Percentiles rank a stretch among this genome's conserved stretches.
Conservation (phyloP, 2,797 vertebrate species). For the Choloepus didactylus region DNA sequence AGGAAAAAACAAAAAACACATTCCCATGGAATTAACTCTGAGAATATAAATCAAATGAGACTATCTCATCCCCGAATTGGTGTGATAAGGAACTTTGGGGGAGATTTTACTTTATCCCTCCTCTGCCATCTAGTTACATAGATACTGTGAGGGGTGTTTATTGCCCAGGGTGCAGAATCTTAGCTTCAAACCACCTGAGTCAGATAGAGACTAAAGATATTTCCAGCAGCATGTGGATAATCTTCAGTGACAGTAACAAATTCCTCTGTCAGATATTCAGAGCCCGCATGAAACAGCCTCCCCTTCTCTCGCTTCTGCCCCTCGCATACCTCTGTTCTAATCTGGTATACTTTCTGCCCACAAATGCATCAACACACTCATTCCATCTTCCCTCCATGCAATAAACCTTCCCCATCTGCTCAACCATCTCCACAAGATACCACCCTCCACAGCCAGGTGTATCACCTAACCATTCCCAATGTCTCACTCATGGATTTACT, state of each 20-base stretch:
- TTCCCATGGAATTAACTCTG: not conserved
- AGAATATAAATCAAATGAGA: not conserved
- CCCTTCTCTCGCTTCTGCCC: not conserved
- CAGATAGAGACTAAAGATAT: not conserved
- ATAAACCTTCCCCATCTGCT: not conserved
- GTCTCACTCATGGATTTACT: not conserved
- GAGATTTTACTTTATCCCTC: not conserved
- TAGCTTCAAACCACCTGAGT: not conserved
- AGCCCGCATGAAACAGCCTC: too few species aligned
- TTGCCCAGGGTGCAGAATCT: not conserved
- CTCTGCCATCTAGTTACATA: not conserved
- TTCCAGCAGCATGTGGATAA: not conserved
- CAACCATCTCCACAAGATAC: not conserved
- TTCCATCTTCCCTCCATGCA: not conserved
- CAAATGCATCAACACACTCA: not conserved
- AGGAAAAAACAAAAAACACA: not conserved
- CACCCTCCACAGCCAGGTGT: not conserved
- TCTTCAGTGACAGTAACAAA: not conserved
- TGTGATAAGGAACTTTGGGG: not conserved
- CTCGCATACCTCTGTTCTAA: rapidly evolving
- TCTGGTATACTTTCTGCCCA: too few species aligned
- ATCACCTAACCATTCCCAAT: not conserved
- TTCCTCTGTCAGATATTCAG: not conserved
- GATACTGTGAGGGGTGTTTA: not conserved
- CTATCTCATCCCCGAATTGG: too few species aligned